phyloP scores from a whole-genome alignment of 2,888 invertebrate genomes.

The Caenorhabditis becei region DNA sequence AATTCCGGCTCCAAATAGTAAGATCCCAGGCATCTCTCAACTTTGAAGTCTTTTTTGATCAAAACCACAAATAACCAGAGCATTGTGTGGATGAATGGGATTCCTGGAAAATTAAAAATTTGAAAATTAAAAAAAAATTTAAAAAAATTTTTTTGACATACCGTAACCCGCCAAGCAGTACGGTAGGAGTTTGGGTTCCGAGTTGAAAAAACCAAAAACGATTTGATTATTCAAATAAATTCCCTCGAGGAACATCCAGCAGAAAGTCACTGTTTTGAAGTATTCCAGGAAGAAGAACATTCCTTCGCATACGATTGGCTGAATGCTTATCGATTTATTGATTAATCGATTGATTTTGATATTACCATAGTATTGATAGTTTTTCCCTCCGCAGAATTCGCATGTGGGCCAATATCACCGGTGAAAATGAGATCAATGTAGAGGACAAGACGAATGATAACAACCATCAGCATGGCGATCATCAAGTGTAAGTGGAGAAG shows the following conservation, averaged over 20 bases:
- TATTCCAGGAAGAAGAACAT: slow-evolving; percentile 91
- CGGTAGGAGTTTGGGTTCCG: slow-evolving; percentile 82
- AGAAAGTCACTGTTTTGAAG: slow-evolving; percentile 91
- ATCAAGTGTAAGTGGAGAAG: slow-evolving; percentile 84
- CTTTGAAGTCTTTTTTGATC: slow-evolving; percentile 76
- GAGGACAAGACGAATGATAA: slow-evolving; percentile 82
- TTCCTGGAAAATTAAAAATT: slow-evolving; percentile 66
- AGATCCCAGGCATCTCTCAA: slow-evolving; percentile 79
- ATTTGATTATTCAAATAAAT: slow-evolving; percentile 90
- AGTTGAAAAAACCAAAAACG: slow-evolving; percentile 85
- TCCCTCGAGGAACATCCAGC: slow-evolving; percentile 95
- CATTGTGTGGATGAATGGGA: slow-evolving; percentile 79
- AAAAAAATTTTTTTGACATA: slow-evolving; percentile 71
- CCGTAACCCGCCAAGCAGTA: slow-evolving; percentile 83
- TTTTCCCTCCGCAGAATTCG: slow-evolving; percentile 78
- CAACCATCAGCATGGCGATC: slow-evolving; percentile 83
- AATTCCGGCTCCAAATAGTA: slow-evolving; percentile 81
- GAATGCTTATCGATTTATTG: no score
- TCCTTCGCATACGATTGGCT: slow-evolving; percentile 90
- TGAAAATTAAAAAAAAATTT: slow-evolving; percentile 31
- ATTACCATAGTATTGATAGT: slow-evolving; percentile 83
- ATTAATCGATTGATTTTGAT: slow-evolving; percentile 3
- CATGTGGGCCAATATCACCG: slow-evolving; percentile 79
- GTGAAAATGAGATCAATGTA: slow-evolving; percentile 83
- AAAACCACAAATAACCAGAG: slow-evolving; percentile 79